Base-by-base conservation (phyloP, 2,888 invertebrate species). In the Fragum whitleyi region DNA sequence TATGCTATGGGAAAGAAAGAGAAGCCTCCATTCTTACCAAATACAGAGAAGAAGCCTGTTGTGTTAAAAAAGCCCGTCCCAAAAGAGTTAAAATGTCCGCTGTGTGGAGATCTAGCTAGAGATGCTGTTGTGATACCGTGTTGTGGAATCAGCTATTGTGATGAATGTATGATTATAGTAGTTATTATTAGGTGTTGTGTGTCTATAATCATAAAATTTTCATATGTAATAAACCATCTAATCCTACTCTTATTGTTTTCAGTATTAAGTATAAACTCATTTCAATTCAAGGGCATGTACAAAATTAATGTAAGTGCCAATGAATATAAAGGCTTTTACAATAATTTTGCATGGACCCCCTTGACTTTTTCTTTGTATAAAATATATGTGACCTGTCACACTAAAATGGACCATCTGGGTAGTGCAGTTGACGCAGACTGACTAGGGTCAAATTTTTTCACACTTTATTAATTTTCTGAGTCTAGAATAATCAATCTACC, bases 61-160 rank as follows among this genome's bases (percentile, higher is more conserved):
- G 81, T 83, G 68, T 78, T 83, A 19, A 86, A 90, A 55, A 85
- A 81, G 36, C 79, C 82, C 21, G 96, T 99, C 74, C 99, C 99
- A 0, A 97, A 97, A 85, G 98, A 99, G 93, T 95, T 99, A 67
- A 95, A 97, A 62, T 99, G 99, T 94, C 96, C 96, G 77, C 96
- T 99, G 77, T 99, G 99, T 94, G 96, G 97, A 71, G 98, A 98
- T 94, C 95, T 99, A 55, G 96, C 99, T 83, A 96, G 96, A 0
- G 99, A 99, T 94, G 99, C 99, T 51, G 98, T 99, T 36, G 97
- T 99, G 96, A 98, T 98, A 93, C 98, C 98, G 0, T 99, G 99
- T 94, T 99, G 99, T 94, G 99, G 99, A 3, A 97, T 97, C 94
- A 98, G 98, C 14, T 99, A 98, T 95, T 99, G 99, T 94, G 99